These are phyloP conservation scores for Lichenostomus cassidix DNA, from an alignment of 2,113 vertebrate species.

Conservation along the genomic window DNA sequence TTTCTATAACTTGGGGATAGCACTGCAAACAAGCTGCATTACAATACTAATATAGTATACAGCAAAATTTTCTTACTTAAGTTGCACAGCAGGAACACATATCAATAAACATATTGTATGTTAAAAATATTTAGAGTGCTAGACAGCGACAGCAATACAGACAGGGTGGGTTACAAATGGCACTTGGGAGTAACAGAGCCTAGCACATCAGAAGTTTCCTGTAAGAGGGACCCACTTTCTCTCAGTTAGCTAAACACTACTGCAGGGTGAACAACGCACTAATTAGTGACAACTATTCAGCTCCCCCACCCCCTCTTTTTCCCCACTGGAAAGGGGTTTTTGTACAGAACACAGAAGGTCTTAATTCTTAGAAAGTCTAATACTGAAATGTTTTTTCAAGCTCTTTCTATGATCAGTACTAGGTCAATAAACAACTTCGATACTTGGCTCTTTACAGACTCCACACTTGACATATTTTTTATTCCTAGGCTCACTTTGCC, in stretches of 20 bases:
- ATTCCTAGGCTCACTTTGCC: neutral
- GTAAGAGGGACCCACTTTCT: neutral
- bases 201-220: neutral
- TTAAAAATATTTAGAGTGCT: neutral
- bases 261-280: neutral
- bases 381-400: neutral
- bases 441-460: neutral
- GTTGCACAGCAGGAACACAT: neutral
- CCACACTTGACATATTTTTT: neutral
- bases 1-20: neutral
- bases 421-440: neutral
- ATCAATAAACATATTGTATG: neutral
- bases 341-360: neutral
- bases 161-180: neutral
- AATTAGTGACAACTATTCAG: neutral
- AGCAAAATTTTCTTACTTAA: neutral
- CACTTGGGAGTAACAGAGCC: neutral
- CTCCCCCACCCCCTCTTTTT: rapidly evolving
- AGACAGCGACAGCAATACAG: neutral
- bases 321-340: neutral
- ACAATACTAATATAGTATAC: neutral
- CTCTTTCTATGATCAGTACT: neutral
- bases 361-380: neutral
- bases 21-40: neutral
- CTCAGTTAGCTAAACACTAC: neutral